These are phyloP conservation scores for Diarsia mendica DNA, from an alignment of 2,888 invertebrate genomes.

Conservation along the genomic window DNA sequence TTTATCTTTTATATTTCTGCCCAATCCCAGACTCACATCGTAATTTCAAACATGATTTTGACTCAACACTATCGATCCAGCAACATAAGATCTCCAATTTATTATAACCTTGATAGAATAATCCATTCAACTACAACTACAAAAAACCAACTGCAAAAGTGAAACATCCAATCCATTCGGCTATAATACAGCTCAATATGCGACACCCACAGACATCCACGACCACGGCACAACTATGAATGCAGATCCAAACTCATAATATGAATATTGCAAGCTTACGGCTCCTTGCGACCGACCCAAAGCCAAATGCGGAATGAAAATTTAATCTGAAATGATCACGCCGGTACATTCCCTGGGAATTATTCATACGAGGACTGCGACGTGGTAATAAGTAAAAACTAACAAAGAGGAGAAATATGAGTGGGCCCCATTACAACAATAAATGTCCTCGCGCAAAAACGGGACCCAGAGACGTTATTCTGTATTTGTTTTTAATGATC, in stretches of 20 bases:
- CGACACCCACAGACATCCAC: conserved; percentile 26
- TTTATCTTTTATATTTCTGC: not conserved
- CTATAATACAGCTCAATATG: conserved; percentile 53
- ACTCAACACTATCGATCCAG: not conserved
- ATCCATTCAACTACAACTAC: not conserved
- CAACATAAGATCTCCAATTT: not conserved
- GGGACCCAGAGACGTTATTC: conserved; percentile 55
- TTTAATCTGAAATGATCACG: conserved; percentile 82
- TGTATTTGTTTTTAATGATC: conserved; percentile 38
- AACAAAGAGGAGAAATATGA: conserved; percentile 82
- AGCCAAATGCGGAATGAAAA: conserved; percentile 80
- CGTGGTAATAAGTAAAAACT: conserved; percentile 78
- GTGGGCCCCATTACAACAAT: conserved; percentile 82
- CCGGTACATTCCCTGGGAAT: conserved; percentile 72
- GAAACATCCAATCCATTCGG: conserved; percentile 43
- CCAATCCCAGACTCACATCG: not conserved
- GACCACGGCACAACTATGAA: conserved; percentile 57
- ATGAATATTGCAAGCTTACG: conserved; percentile 78
- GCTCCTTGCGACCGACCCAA: conserved; percentile 70
- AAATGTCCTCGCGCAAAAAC: conserved; percentile 77
- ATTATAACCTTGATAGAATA: not conserved
- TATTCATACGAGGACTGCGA: conserved; percentile 82
- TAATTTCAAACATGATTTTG: not conserved
- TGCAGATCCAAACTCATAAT: conserved; percentile 71
- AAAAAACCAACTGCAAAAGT: conserved; percentile 29